Evolutionary conservation across 2,888 invertebrate genomes (phyloP), one percentile per base, ranked within the genome.

Genomic region (Microchrysa polita): DNA sequence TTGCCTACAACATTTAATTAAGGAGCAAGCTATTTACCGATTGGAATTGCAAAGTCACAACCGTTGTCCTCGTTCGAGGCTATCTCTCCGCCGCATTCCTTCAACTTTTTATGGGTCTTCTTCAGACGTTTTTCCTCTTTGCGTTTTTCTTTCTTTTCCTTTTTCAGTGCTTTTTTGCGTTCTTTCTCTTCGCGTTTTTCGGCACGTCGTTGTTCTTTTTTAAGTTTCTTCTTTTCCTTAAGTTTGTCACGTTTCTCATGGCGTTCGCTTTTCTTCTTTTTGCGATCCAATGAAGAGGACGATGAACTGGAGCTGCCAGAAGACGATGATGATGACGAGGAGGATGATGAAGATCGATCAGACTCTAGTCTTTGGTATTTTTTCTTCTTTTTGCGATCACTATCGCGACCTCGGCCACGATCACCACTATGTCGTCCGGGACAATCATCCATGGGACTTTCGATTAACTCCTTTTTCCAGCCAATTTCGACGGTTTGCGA

Each of bases 391-490:
- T 61, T 60, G 5, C 42, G 22, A 4, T 60, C 59, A 16, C 60
- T 7, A 1, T 67, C 65, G 12, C 52, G 40, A 57, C 57, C 40
- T 1, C 69, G 69, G 40, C 42, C 20, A 16, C 27, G 52, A 18
- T 69, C 34, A 12, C 18, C 44, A 10, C 14, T 52, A 42, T 57
- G 53, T 20, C 10, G 61, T 52, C 61, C 27, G 63, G 23, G 10
- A 34, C 67, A 16, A 12, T 42, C 57, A 18, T 74, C 60, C 61
- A 10, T n/a, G 2, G 23, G 20, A 27, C 53, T 48, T 40, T 72
- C 72, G 1, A 74, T 23, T 22, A 76, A 60, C 16, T 76, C 74
- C 27, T 76, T 76, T 63, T 65, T 57, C 76, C 76, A 76, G 5
- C 76, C 76, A n/a, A 76, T 76, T 69, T 76, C 76, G 16, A 53